These are phyloP conservation scores for Corythornis madagascariensis DNA, from an alignment of 2,113 vertebrate species.

Conservation along the genomic window DNA sequence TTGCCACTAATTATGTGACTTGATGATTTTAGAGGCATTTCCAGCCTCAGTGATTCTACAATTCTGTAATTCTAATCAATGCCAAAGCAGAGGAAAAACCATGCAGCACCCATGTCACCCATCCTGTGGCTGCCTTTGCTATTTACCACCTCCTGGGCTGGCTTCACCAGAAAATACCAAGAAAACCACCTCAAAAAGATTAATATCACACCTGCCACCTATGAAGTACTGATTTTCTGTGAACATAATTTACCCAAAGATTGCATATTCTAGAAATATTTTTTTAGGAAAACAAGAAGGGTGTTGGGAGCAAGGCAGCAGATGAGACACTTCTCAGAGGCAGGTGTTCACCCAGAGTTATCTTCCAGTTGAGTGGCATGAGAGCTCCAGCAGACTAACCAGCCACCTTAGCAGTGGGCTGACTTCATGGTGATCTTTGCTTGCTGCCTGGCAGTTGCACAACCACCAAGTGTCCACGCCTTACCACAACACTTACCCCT, in stretches of 20 bases:
- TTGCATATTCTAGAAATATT: not conserved
- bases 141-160: not conserved
- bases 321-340: not conserved
- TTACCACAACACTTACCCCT: not conserved
- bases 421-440: not conserved
- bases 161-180: not conserved
- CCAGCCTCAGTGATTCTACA: not conserved
- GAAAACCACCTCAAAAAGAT: not conserved
- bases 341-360: not conserved
- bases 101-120: fast-evolving
- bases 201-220: not conserved
- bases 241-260: not conserved
- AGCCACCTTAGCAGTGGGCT: not conserved
- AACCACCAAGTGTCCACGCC: not conserved
- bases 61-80: not conserved
- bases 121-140: not conserved
- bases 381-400: not conserved
- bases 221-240: not conserved
- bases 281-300: not conserved
- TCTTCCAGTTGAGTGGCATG: not conserved
- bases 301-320: not conserved
- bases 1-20: not conserved
- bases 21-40: not conserved
- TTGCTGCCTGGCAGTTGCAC: not conserved
- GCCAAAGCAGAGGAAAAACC: not conserved